Conservation (phyloP, 1,140 invertebrate genomes). For the Drosophila hydei region DNA sequence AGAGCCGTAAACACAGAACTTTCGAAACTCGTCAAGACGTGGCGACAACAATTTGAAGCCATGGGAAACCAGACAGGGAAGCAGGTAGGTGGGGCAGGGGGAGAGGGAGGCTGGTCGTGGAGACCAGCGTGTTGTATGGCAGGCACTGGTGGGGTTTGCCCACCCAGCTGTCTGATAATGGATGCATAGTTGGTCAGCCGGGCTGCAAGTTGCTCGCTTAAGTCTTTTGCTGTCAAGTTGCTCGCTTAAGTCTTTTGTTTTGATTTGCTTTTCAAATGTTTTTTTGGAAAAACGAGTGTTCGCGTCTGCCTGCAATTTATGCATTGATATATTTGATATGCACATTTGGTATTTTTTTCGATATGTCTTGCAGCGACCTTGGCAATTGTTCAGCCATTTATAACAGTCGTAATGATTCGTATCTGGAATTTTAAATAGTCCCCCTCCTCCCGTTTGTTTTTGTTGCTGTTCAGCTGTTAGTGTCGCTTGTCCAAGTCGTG, state of each 20-base stretch:
- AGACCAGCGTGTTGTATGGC: not conserved
- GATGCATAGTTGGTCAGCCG: not conserved
- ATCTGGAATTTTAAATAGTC: constrained; percentile 73
- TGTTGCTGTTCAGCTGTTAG: constrained; percentile 4
- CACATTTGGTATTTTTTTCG: constrained; percentile 39
- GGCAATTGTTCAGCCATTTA: constrained; percentile 66
- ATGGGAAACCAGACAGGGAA: constrained; percentile 18
- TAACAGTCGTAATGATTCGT: constrained; percentile 61
- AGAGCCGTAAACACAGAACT: constrained; percentile 9
- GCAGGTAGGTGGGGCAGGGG: not conserved
- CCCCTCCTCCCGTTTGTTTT: constrained; percentile 23
- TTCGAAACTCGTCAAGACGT: constrained; percentile 14
- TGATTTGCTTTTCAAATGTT: constrained; percentile 7
- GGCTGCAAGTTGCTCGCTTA: constrained; percentile 29
- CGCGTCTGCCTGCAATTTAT: constrained; percentile 5
- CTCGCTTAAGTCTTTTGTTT: constrained; percentile 68
- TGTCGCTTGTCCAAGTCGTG: not conserved
- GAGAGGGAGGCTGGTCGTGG: not conserved
- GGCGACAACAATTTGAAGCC: constrained; percentile 1
- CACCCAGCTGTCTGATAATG: constrained; percentile 7
- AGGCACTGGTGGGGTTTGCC: not conserved
- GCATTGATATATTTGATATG: constrained; percentile 20
- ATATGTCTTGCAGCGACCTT: constrained; percentile 59
- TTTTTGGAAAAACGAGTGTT: constrained; percentile 11
- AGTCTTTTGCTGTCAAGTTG: constrained; percentile 60